A percentile compares a stretch with the other conserved stretches of the same genome.
Evolutionary conservation across 2,888 invertebrate species (phyloP).

Genomic region (Theretra japonica): DNA sequence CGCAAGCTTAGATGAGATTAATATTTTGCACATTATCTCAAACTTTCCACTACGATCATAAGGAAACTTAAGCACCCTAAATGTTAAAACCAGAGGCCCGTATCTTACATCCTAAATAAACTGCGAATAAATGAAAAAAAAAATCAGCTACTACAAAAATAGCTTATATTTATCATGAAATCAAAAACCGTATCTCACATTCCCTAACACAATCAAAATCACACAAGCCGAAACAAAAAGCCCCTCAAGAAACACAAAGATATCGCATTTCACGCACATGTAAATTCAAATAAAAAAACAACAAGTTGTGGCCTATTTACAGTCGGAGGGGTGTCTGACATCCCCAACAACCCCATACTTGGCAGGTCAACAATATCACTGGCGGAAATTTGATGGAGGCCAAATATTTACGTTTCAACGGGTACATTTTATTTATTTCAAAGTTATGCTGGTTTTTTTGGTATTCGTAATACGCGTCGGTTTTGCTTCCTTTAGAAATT

Average conservation of each 20-base stretch:
- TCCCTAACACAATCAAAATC: too few species aligned
- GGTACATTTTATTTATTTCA: constrained; percentile 35
- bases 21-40: too few species aligned
- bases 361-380: constrained; percentile 26
- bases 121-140: too few species aligned
- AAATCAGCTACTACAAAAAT: too few species aligned
- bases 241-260: neutral
- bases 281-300: constrained; percentile 13
- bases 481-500: too few species aligned
- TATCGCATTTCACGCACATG: constrained; percentile 4
- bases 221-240: neutral
- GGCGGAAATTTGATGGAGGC: constrained; percentile 27
- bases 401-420: constrained; percentile 37
- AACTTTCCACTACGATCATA: too few species aligned
- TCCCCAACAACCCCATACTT: constrained; percentile 9
- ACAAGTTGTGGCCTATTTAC: constrained; percentile 17
- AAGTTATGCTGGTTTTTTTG: constrained; percentile 25
- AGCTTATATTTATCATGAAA: too few species aligned
- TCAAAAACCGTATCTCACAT: too few species aligned
- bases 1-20: too few species aligned
- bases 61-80: too few species aligned
- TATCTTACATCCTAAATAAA: too few species aligned
- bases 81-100: too few species aligned
- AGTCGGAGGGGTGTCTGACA: constrained; percentile 13
- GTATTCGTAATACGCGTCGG: neutral